A percentile compares a stretch with the other conserved stretches of the same genome.
These are phyloP conservation scores for Drosophila stalkeri DNA, from an alignment of 2,888 invertebrate species.

Conservation along the genomic window DNA sequence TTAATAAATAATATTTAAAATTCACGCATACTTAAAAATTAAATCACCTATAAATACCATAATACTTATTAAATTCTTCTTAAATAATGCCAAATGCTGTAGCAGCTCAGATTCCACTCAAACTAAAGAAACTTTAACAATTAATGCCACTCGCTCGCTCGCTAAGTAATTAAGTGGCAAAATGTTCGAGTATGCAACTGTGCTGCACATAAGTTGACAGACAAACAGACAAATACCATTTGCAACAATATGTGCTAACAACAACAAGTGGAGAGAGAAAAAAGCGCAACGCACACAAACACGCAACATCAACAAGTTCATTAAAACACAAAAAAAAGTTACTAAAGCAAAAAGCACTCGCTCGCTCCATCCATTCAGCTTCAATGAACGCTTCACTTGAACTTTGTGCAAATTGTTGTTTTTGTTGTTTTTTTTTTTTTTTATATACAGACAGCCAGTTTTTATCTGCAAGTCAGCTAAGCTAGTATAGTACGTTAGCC, in stretches of 20 bases:
- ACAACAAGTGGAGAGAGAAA: background rate
- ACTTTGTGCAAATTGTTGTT: constrained; percentile 47
- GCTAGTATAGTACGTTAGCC: background rate
- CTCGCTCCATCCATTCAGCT: constrained; percentile 42
- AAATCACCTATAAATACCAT: background rate
- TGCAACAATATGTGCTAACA: constrained; percentile 37
- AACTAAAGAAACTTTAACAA: constrained; percentile 34
- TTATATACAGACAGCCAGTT: constrained; percentile 13
- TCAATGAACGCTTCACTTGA: constrained; percentile 78
- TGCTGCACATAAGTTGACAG: constrained; percentile 62
- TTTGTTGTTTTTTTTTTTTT: background rate
- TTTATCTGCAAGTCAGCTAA: constrained; percentile 28
- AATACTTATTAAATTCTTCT: background rate
- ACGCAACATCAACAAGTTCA: constrained; percentile 76
- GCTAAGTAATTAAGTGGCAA: constrained; percentile 58
- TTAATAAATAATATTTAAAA: no score
- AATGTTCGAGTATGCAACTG: constrained; percentile 51
- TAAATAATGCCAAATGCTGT: background rate
- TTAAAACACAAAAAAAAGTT: constrained; percentile 71
- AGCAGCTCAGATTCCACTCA: background rate
- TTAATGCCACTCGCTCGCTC: constrained; percentile 32
- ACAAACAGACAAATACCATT: constrained; percentile 30
- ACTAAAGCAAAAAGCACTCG: constrained; percentile 45
- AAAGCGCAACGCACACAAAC: constrained; percentile 36
- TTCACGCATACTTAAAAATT: no score